Base-by-base conservation (phyloP, 2,888 invertebrate genomes). In the Thymelicus acteon region DNA sequence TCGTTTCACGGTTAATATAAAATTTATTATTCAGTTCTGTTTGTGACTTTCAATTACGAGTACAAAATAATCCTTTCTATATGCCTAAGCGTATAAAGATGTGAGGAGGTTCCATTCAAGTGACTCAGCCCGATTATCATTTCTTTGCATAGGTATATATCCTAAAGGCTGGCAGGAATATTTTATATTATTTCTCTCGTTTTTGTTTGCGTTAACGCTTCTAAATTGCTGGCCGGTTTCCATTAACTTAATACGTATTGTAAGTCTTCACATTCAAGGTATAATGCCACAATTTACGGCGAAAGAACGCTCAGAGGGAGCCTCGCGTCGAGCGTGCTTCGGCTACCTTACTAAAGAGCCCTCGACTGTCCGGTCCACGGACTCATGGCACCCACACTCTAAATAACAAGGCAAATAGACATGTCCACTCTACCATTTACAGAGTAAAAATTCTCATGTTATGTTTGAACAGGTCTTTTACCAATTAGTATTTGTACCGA, bases 401-500 rank as follows among this genome's bases (percentile, higher is more conserved):
- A 93, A 93, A 88, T 85, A 90, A 90, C 86, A 91, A 91, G 84
- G 82, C 90, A 93, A 93, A 93, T 87, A 93, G 83, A 85, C 90
- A 84, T 91, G 87, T 92, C 90, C 91, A 92, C 89, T 93, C 91
- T 89, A 91, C 91, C 91, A 93, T 92, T 92, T 91, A 93, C 91
- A 84, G 79, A 87, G 90, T 91, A 90, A 92, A 93, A 92, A 90
- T 91, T 90, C 89, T 88, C 92, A 89, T 89, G 89, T 90, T 83
- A 77, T 93, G 91, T 93, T 92, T 93, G 92, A 87, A 88, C 90
- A 92, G 92, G 93, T 88, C 92, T 92, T 90, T 92, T 91, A 92
- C 90, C 91, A 92, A 93, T 92, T 92, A 92, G 91, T 91, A 90
- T 93, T 92, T 91, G 89, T 89, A 92, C 91, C 91, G 89, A 90